Percentiles rank a stretch among this genome's conserved stretches.
Evolutionary conservation across 2,888 invertebrate species (phyloP).

Genomic region (Ormia ochracea): DNA sequence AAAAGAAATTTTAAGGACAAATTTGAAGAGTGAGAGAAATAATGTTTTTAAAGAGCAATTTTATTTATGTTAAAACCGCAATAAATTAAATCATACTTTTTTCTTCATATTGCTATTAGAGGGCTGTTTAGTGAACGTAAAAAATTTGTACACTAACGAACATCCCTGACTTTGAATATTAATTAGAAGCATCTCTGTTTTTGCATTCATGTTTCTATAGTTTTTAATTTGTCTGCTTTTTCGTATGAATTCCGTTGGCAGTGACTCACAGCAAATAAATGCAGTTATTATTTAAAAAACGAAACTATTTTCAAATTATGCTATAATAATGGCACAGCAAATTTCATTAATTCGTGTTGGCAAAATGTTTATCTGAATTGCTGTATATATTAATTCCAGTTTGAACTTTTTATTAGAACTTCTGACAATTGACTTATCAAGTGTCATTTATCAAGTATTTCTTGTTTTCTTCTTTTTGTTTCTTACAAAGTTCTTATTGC

Average conservation of each 20-base stretch:
- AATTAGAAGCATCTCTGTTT: slow-evolving; percentile 1
- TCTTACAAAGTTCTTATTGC: slow-evolving; percentile 30
- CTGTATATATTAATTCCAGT: background rate
- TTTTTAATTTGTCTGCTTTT: background rate
- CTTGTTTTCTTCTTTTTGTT: slow-evolving; percentile 26
- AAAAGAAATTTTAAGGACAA: too few relatives aligned
- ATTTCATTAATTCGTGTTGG: background rate
- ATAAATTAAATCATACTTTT: too few relatives aligned
- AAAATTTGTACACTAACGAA: too few relatives aligned
- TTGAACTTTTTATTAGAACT: slow-evolving; percentile 31
- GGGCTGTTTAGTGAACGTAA: too few relatives aligned
- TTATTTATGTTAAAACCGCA: too few relatives aligned
- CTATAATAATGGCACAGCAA: background rate
- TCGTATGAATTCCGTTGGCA: slow-evolving; percentile 1
- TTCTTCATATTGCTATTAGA: too few relatives aligned
- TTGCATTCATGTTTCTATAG: background rate
- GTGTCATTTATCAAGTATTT: slow-evolving; percentile 33
- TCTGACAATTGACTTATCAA: slow-evolving; percentile 56
- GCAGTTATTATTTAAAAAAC: background rate
- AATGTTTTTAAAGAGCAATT: too few relatives aligned
- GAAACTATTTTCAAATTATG: background rate
- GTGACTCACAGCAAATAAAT: slow-evolving; percentile 25
- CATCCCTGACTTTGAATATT: background rate
- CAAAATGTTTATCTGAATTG: background rate
- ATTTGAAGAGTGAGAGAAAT: too few relatives aligned